phyloP scores from a whole-genome alignment of 2,113 vertebrate genomes.

The Toxotes jaculatrix region DNA sequence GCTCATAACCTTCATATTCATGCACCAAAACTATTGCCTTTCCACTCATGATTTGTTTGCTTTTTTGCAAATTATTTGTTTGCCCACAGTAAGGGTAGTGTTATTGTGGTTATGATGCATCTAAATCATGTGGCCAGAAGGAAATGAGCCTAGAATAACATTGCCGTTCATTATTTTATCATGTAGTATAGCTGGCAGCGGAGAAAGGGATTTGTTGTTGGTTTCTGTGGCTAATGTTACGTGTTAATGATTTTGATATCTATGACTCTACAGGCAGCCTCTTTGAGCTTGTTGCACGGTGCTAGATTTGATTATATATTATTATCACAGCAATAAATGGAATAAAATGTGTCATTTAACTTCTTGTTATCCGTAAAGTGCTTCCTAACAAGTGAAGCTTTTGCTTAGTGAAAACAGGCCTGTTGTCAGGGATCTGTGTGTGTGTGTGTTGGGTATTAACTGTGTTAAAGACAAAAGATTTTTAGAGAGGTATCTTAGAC shows the following conservation, averaged over 20 bases:
- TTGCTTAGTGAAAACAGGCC: not conserved
- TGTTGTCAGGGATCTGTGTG: not conserved
- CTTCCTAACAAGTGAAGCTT: not conserved
- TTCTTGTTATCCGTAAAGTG: not conserved
- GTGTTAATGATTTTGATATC: not conserved
- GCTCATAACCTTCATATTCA: not conserved
- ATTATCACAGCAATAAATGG: conserved; percentile 2
- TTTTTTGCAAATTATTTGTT: conserved; percentile 31
- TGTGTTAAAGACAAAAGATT: not conserved
- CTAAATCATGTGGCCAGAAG: conserved; percentile 12
- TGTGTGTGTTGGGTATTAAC: not conserved
- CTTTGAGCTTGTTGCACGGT: not conserved
- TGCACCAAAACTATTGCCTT: not conserved
- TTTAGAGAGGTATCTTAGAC: not conserved
- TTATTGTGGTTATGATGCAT: conserved; percentile 13
- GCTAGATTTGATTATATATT: not conserved
- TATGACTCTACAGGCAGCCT: not conserved
- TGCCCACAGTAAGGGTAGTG: not conserved
- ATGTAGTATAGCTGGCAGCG: not conserved
- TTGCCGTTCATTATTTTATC: not conserved
- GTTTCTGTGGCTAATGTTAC: not conserved
- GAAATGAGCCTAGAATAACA: not conserved
- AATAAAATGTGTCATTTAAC: conserved; percentile 13
- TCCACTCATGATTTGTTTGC: conserved; percentile 11
- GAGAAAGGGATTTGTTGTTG: not conserved